Evolutionary conservation across 2,888 invertebrate species (phyloP).

Genomic region (Campoplex nolae): DNA sequence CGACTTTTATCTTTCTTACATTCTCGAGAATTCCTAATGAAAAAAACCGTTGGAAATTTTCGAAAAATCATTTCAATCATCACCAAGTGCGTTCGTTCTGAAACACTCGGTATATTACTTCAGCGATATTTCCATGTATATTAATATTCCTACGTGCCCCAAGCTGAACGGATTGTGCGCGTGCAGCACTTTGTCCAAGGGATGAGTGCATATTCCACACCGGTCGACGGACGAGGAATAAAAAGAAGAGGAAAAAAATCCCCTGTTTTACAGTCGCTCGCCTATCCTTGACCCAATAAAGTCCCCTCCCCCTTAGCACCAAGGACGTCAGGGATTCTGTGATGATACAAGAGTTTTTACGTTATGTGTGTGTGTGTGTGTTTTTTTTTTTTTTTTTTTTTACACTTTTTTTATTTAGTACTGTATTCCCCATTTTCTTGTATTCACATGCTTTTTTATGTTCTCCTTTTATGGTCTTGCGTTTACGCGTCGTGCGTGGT

Average conservation of each 20-base stretch:
- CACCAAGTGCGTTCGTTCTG: neutral
- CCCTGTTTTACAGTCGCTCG: constrained; percentile 36
- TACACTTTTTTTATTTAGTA: neutral
- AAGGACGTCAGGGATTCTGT: constrained; percentile 53
- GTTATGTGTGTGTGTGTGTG: too few species aligned
- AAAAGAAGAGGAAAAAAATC: constrained; percentile 36
- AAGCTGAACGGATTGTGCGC: constrained; percentile 25
- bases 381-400: neutral
- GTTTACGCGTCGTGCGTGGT: neutral
- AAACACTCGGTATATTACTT: constrained; percentile 7
- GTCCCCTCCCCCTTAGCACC: neutral
- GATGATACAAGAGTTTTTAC: constrained; percentile 18
- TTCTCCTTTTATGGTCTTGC: neutral
- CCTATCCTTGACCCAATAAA: constrained; percentile 64
- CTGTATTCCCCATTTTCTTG: neutral
- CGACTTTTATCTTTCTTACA: neutral
- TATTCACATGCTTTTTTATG: neutral
- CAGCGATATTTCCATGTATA: constrained; percentile 17
- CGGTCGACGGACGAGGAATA: constrained; percentile 49
- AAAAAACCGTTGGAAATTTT: neutral
- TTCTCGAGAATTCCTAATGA: neutral
- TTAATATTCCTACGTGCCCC: constrained; percentile 20
- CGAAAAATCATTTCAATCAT: too few species aligned
- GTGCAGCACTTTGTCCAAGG: constrained; percentile 48
- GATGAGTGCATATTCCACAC: constrained; percentile 43